Evolutionary conservation across 2,888 invertebrate genomes (phyloP).

Genomic region (Lasioglossum malachurum): DNA sequence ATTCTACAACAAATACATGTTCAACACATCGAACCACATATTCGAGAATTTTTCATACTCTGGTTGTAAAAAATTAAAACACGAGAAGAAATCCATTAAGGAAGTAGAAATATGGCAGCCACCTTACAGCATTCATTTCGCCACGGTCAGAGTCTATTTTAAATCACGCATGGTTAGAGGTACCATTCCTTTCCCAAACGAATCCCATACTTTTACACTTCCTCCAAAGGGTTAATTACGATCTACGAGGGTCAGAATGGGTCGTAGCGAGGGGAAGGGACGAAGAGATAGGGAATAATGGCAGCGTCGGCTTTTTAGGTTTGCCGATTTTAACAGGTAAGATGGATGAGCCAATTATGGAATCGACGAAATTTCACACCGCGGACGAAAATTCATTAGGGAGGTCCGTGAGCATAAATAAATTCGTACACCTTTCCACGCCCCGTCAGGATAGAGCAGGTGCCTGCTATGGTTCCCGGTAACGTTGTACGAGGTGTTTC

Average conservation of each 20-base stretch:
- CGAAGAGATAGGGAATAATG: conserved; percentile 48
- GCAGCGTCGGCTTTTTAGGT: conserved; percentile 49
- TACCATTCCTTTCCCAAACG: conserved; percentile 10
- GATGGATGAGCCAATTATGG: conserved; percentile 80
- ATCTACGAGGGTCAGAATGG: conserved; percentile 51
- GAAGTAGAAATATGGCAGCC: not conserved
- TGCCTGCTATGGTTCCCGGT: conserved; percentile 52
- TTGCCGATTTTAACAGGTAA: conserved; percentile 62
- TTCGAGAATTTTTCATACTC: too few relatives aligned
- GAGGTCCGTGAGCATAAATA: conserved; percentile 75
- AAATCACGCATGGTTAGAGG: conserved; percentile 27
- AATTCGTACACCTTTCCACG: conserved; percentile 69
- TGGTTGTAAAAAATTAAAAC: too few relatives aligned
- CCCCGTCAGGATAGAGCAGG: conserved; percentile 73
- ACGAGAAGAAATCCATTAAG: too few relatives aligned
- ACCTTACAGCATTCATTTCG: not conserved
- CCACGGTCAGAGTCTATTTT: conserved; percentile 1
- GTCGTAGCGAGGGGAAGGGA: conserved; percentile 23
- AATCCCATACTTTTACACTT: conserved; percentile 61
- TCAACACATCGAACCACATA: too few relatives aligned
- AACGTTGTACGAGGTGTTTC: conserved; percentile 33
- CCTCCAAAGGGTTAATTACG: conserved; percentile 67
- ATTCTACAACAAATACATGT: too few relatives aligned
- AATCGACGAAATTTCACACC: conserved; percentile 81
- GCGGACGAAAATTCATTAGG: conserved; percentile 78